Evolutionary conservation across 2,797 vertebrate genomes (phyloP), one percentile per base, ranked within the genome.

Genomic region (Scolopax rusticola): DNA sequence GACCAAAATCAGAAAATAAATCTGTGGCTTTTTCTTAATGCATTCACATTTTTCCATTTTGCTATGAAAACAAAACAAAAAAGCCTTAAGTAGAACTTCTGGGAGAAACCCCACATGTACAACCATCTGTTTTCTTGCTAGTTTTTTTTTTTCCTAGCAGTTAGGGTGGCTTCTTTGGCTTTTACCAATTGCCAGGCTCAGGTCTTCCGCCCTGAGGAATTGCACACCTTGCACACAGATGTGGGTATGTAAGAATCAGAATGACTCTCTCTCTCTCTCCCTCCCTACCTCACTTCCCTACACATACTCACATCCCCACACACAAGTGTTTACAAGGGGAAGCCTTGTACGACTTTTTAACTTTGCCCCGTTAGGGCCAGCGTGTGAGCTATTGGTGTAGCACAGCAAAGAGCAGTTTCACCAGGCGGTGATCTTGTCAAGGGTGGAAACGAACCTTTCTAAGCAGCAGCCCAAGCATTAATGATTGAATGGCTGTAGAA

Each of bases 191-290:
- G 95, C 94, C 93, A 89, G 89, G 77, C 64, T 90, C 92, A 95
- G 84, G 92, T 90, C 89, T 95, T 94, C 93, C 25, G 18, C 91
- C 77, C 89, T 63, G 84, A 94, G 84, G 75, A 89, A 41, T 2
- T 82, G 90, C 90, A 97, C 97, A 98, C 98, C 98, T 98, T 98
- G 97, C 96, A 95, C 94, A 90, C 98, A 98, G 98, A 98, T 98
- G 98, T 98, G 95, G 81, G 53, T 93, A 94, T 91, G 79, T 48
- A 85, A 84, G 90, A 77, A 83, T 57, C 76, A 77, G 85, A 92
- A 84, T 2, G 56, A 87, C 82, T 83, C 27, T 80, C 82, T 83
- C 27, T 80, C 27, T 80, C 27, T 23, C 63, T 71, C 48, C 40
- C 67, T 77, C 23, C 32, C 45, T 40, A 3, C n/a, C 65, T 85